phyloP scores from a whole-genome alignment of 2,113 vertebrate genomes.

The Nesogale talazaci region DNA sequence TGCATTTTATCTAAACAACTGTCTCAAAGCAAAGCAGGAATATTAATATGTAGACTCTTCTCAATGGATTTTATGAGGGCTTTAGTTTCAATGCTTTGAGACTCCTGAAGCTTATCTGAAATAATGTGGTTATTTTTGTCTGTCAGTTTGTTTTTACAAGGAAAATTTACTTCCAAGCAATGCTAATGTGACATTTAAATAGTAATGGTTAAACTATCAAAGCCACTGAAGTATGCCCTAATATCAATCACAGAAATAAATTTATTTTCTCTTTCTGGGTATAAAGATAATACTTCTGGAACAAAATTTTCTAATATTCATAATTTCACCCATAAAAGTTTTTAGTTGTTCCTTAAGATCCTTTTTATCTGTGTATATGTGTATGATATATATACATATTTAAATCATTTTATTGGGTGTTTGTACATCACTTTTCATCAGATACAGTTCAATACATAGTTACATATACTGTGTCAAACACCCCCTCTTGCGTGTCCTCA shows the following conservation, averaged over 20 bases:
- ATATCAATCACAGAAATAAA: slow-evolving; percentile 2
- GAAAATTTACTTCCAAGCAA: neutral
- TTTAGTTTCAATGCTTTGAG: slow-evolving; percentile 37
- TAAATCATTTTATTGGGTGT: too few relatives aligned
- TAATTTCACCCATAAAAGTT: neutral
- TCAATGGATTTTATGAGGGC: neutral
- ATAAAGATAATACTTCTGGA: neutral
- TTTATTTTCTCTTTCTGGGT: neutral
- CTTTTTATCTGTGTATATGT: neutral
- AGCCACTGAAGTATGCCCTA: neutral
- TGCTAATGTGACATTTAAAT: neutral
- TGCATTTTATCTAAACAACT: neutral
- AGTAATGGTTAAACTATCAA: neutral
- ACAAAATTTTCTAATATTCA: neutral
- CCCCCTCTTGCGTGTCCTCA: too few relatives aligned
- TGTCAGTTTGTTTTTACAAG: neutral
- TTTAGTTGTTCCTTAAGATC: neutral
- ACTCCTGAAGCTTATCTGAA: slow-evolving; percentile 24
- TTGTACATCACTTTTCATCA: too few relatives aligned
- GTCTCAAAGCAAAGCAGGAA: slow-evolving; percentile 16
- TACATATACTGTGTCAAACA: too few relatives aligned
- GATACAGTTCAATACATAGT: too few relatives aligned
- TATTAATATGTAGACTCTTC: neutral
- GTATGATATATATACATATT: too few relatives aligned
- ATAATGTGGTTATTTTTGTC: neutral